Conservation (phyloP, 2,888 invertebrate genomes). For the Proisotoma minuta region DNA sequence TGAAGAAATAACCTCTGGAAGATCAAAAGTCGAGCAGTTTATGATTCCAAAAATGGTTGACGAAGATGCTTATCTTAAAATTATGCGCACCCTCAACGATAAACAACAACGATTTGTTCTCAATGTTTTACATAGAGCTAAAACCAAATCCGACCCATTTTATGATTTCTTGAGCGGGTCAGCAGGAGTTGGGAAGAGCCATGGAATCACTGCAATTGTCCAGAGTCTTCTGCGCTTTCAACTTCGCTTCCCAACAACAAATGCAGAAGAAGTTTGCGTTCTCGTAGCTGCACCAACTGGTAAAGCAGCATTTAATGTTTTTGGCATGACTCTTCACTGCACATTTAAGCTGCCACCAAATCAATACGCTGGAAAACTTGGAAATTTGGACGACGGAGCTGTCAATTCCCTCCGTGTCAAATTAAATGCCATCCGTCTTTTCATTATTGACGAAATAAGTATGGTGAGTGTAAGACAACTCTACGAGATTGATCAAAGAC, state of each 20-base stretch:
- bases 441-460: conserved; percentile 23
- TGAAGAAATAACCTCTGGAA: not conserved
- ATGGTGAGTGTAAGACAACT: conserved; percentile 17
- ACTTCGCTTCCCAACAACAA: conserved; percentile 9
- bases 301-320: conserved; percentile 47
- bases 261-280: conserved; percentile 8
- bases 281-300: conserved; percentile 40
- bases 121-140: conserved; percentile 28
- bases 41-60: conserved; percentile 21
- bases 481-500: conserved; percentile 8
- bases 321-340: conserved; percentile 46
- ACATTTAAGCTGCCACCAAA: conserved; percentile 31
- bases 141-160: conserved; percentile 38
- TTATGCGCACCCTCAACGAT: conserved; percentile 37
- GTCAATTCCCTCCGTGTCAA: conserved; percentile 3
- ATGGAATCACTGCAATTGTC: conserved; percentile 44
- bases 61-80: conserved; percentile 23
- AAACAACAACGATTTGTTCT: conserved; percentile 33
- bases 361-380: not conserved
- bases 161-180: conserved; percentile 45
- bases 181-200: conserved; percentile 49
- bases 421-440: not conserved
- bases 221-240: conserved; percentile 16
- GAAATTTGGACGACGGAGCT: not conserved
- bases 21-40: conserved; percentile 1